These are phyloP conservation scores for Tokudaia muenninki DNA, from an alignment of 2,797 vertebrate genomes.

Conservation along the genomic window DNA sequence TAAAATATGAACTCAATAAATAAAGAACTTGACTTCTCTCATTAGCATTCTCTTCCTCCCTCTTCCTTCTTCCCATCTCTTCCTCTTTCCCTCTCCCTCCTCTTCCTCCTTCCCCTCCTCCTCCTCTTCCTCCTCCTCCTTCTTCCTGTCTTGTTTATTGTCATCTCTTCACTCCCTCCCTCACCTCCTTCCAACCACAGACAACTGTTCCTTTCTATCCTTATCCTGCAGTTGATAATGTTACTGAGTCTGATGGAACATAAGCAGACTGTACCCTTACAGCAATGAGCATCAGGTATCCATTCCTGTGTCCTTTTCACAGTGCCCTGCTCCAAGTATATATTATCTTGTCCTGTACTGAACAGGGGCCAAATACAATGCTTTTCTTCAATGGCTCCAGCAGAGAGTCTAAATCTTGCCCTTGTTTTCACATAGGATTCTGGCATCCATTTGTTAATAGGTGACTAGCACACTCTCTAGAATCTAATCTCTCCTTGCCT, in stretches of 20 bases:
- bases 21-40: neutral
- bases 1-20: conserved; percentile 25
- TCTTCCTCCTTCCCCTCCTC: no score
- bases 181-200: neutral
- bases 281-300: neutral
- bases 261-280: neutral
- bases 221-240: neutral
- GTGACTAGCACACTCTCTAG: neutral
- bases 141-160: neutral
- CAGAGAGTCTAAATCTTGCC: neutral
- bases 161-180: neutral
- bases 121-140: neutral
- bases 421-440: neutral
- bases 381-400: neutral
- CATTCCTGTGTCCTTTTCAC: neutral
- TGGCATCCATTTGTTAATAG: neutral
- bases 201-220: neutral
- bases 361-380: neutral
- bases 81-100: accelerated
- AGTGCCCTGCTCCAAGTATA: neutral
- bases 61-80: neutral
- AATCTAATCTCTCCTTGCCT: neutral
- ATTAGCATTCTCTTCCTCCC: neutral
- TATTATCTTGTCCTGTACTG: neutral
- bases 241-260: neutral